Percentiles rank a stretch among this genome's conserved stretches.
These are phyloP conservation scores for Drosophila teissieri DNA, from an alignment of 1,140 invertebrate species.

Conservation along the genomic window DNA sequence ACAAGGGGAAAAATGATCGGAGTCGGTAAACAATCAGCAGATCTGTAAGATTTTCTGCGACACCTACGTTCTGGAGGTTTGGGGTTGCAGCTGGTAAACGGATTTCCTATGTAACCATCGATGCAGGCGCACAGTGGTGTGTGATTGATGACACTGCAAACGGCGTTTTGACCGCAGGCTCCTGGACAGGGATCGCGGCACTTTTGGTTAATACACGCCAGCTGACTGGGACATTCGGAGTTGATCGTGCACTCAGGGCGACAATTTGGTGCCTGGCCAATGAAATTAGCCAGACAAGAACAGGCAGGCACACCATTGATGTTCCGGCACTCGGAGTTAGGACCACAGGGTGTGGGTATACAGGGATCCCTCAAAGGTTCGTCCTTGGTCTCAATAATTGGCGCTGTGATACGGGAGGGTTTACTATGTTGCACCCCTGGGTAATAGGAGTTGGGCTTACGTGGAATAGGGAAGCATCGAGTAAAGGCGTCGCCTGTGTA, in stretches of 20 bases:
- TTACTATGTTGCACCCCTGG: neutral
- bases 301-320: conserved; percentile 90
- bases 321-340: conserved; percentile 91
- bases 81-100: conserved; percentile 88
- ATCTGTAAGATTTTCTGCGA: neutral
- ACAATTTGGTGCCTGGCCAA: conserved; percentile 92
- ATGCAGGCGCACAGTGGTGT: conserved; percentile 88
- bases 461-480: conserved; percentile 86
- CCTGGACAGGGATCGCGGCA: conserved; percentile 93
- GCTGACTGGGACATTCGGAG: conserved; percentile 92
- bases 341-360: conserved; percentile 91
- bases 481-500: conserved; percentile 89
- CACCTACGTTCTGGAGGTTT: conserved; percentile 85
- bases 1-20: conserved; percentile 1
- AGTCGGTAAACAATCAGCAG: conserved; percentile 7
- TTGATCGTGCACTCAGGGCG: conserved; percentile 93
- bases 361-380: conserved; percentile 88
- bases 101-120: conserved; percentile 89
- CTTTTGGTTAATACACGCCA: conserved; percentile 91
- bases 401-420: conserved; percentile 85
- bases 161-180: conserved; percentile 91
- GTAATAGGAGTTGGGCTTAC: conserved; percentile 85
- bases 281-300: conserved; percentile 90
- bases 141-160: conserved; percentile 89
- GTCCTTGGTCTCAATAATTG: conserved; percentile 87